phyloP scores from a whole-genome alignment of 1,140 invertebrate genomes.

The Rhysida immarginata region DNA sequence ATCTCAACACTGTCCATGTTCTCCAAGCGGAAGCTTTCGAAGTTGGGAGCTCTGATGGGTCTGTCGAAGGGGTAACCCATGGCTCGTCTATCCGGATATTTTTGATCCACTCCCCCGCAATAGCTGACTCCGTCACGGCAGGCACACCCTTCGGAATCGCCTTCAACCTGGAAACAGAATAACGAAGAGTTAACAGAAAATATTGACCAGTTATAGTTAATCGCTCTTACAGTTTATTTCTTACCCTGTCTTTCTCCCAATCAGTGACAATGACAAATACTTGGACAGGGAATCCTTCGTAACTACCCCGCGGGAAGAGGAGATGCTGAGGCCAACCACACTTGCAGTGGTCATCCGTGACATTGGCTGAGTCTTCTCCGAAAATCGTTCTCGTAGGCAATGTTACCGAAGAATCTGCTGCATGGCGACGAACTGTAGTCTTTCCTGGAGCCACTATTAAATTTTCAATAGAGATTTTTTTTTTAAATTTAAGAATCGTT shows the following conservation, averaged over 20 bases:
- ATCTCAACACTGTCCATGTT: slow-evolving; percentile 8
- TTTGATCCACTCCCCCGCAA: slow-evolving; percentile 13
- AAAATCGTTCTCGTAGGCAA: slow-evolving; percentile 49
- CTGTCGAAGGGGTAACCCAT: slow-evolving; percentile 16
- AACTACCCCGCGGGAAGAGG: slow-evolving; percentile 47
- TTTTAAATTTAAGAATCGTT: too few relatives aligned
- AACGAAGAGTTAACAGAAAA: background rate
- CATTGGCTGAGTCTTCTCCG: background rate
- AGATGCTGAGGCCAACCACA: slow-evolving; percentile 44
- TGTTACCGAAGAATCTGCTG: slow-evolving; percentile 48
- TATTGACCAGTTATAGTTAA: too few relatives aligned
- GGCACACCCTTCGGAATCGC: background rate
- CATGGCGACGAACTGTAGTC: slow-evolving; percentile 43
- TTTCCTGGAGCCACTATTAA: slow-evolving; percentile 40
- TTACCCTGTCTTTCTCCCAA: slow-evolving; percentile 14
- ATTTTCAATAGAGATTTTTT: background rate
- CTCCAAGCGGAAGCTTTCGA: slow-evolving; percentile 3
- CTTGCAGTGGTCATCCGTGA: slow-evolving; percentile 17
- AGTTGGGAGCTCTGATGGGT: slow-evolving; percentile 7
- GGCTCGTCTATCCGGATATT: slow-evolving; percentile 14
- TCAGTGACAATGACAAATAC: slow-evolving; percentile 45
- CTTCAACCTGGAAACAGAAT: slow-evolving; percentile 4
- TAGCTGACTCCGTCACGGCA: slow-evolving; percentile 14
- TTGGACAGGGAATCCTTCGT: slow-evolving; percentile 43
- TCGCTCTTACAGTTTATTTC: too few relatives aligned